Evolutionary conservation across 2,797 vertebrate species (phyloP).

Genomic region (Molossus alvarezi): DNA sequence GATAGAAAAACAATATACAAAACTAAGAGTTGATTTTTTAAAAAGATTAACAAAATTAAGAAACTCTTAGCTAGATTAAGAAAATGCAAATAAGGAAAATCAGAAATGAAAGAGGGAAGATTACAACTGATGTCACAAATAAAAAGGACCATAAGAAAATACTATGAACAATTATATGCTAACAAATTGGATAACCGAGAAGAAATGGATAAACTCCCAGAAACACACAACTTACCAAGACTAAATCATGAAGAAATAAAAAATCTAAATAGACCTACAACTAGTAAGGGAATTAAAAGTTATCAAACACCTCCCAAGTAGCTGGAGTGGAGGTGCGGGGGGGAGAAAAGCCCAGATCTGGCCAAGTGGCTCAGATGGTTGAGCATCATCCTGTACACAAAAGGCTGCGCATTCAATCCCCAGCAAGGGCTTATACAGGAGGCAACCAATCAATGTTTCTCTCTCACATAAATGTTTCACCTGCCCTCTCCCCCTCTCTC

Average conservation of each 20-base stretch:
- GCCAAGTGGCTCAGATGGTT: no score
- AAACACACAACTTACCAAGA: slow-evolving; percentile 18
- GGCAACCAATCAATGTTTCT: no score
- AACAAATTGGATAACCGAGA: background rate
- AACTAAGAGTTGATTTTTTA: background rate
- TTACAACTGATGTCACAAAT: slow-evolving; percentile 15
- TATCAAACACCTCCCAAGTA: background rate
- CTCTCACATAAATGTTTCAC: no score
- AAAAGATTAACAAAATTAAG: slow-evolving; percentile 21
- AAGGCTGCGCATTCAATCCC: no score
- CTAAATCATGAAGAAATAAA: background rate
- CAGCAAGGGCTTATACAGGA: no score
- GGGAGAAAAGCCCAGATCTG: no score
- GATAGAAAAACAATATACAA: background rate
- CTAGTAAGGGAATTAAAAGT: slow-evolving; percentile 8
- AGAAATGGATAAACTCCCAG: slow-evolving; percentile 8
- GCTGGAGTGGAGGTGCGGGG: background rate
- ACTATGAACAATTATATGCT: background rate
- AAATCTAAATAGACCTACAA: slow-evolving; percentile 8
- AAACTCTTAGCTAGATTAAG: background rate
- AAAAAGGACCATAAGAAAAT: slow-evolving; percentile 17
- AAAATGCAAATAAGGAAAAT: background rate
- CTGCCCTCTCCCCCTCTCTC: no score
- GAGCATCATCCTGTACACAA: no score
- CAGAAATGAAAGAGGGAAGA: background rate